A percentile compares a stretch with the other conserved stretches of the same genome.
Evolutionary conservation across 2,113 vertebrate genomes (phyloP).

Genomic region (Pterophyllum scalare): DNA sequence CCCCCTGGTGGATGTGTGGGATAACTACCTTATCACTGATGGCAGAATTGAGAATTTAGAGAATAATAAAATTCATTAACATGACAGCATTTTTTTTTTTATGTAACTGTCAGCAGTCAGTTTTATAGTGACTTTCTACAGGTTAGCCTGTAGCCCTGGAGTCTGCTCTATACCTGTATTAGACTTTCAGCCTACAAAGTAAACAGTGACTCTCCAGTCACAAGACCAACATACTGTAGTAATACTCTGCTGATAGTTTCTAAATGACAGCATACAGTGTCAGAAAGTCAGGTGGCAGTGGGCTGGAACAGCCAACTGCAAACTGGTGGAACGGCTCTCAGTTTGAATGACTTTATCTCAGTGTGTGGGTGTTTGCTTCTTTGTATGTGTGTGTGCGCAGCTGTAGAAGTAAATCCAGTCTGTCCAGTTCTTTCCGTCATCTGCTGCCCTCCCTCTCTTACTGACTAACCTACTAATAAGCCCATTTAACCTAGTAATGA

Average conservation of each 20-base stretch:
- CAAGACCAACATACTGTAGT: not conserved
- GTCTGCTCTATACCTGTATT: not conserved
- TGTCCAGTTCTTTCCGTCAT: constrained; percentile 53
- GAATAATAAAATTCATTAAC: rapidly evolving
- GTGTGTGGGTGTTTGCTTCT: constrained; percentile 38
- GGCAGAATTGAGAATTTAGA: not conserved
- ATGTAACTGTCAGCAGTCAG: not conserved
- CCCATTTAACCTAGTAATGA: not conserved
- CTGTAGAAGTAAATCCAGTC: constrained; percentile 66
- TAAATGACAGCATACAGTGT: not conserved
- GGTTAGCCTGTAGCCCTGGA: not conserved
- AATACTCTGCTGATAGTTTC: not conserved
- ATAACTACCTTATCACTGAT: not conserved
- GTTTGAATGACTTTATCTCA: not conserved
- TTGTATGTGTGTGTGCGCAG: constrained; percentile 28
- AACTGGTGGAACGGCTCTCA: not conserved
- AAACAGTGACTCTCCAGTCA: not conserved
- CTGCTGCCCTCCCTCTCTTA: constrained; percentile 17
- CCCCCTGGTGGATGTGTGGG: constrained; percentile 36
- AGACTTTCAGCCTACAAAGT: not conserved
- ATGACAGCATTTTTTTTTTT: rapidly evolving
- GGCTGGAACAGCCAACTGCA: not conserved
- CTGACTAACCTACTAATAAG: constrained; percentile 10
- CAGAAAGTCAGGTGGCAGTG: constrained; percentile 10
- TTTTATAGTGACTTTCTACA: not conserved